Evolutionary conservation across 2,113 vertebrate genomes (phyloP).

Genomic region (Mormyrus iriodes): DNA sequence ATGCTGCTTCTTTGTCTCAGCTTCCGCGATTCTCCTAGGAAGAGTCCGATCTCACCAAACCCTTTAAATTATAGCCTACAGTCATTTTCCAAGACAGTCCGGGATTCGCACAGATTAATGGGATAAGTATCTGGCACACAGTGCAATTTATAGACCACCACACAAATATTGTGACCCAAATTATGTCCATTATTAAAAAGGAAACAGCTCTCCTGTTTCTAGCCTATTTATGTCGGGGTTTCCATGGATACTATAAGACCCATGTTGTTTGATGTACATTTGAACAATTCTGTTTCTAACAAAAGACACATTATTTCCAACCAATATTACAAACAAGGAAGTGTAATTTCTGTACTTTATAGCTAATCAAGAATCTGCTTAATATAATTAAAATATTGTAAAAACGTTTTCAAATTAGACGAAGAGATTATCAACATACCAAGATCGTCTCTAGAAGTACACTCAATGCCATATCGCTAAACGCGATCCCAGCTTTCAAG

Average conservation of each 20-base stretch:
- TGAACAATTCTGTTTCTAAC: slow-evolving; percentile 40
- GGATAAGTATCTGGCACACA: slow-evolving; percentile 60
- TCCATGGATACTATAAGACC: slow-evolving; percentile 63
- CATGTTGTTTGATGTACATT: slow-evolving; percentile 53
- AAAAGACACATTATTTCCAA: slow-evolving; percentile 1
- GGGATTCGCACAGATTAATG: slow-evolving; percentile 62
- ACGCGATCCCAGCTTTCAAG: neutral
- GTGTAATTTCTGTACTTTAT: neutral
- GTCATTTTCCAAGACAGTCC: slow-evolving; percentile 43
- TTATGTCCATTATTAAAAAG: slow-evolving; percentile 62
- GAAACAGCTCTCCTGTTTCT: slow-evolving; percentile 52
- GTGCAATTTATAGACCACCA: slow-evolving; percentile 65
- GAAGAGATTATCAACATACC: neutral
- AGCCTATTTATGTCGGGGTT: slow-evolving; percentile 71
- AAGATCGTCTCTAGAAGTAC: neutral
- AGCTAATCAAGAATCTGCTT: neutral
- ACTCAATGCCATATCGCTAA: neutral
- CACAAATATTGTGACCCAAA: slow-evolving; percentile 66
- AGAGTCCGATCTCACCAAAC: slow-evolving; percentile 19
- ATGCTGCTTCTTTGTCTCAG: slow-evolving; percentile 32
- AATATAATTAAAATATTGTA: neutral
- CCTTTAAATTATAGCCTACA: slow-evolving; percentile 40
- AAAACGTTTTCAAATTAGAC: neutral
- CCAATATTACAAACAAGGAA: neutral
- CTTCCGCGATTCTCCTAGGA: slow-evolving; percentile 19